Conservation (phyloP, 2,113 vertebrate species). For the Oreocharis arfaki region DNA sequence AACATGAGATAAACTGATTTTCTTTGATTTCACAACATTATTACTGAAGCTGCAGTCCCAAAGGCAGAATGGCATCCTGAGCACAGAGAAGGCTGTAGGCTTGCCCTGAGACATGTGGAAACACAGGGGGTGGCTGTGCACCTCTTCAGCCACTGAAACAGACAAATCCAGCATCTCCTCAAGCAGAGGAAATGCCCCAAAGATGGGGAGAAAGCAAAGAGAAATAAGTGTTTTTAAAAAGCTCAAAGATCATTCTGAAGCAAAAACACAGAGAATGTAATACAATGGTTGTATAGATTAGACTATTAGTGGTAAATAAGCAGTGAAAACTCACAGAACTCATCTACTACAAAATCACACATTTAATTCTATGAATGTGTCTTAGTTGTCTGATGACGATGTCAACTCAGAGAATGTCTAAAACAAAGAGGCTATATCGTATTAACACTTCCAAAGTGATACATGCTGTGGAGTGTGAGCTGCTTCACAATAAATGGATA, state of each 20-base stretch:
- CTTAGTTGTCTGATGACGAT: neutral
- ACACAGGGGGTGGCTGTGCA: neutral
- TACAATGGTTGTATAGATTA: neutral
- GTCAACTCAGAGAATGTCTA: neutral
- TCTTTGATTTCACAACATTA: neutral
- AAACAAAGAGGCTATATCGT: neutral
- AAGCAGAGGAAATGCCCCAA: neutral
- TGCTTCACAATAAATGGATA: neutral
- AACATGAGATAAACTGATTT: neutral
- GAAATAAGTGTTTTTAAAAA: neutral
- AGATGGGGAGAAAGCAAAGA: neutral
- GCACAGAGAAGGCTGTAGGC: neutral
- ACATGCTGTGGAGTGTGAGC: neutral
- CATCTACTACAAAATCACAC: neutral
- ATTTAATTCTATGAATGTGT: neutral
- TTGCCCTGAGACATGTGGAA: neutral
- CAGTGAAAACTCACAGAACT: neutral
- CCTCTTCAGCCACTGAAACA: neutral
- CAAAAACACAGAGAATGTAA: neutral
- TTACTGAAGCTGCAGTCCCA: neutral
- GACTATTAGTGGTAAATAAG: neutral
- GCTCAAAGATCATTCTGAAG: neutral
- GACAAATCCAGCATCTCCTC: neutral
- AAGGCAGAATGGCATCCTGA: neutral
- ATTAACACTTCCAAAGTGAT: neutral